Conservation (phyloP, 2,888 invertebrate species). For the Calephelis perditalis region DNA sequence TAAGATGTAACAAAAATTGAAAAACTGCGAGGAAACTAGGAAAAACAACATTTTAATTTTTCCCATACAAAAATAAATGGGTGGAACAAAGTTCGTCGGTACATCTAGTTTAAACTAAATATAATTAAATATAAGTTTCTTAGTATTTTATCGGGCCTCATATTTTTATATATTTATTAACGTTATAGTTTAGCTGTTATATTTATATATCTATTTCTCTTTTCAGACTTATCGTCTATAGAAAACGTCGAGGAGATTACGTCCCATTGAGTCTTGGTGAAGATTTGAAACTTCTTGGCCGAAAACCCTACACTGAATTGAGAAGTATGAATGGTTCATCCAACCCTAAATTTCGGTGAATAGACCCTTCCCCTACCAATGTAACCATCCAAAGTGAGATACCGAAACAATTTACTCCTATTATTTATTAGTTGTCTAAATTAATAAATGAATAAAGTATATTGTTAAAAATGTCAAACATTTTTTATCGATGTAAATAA, state of each 20-base stretch:
- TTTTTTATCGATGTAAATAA: conserved; percentile 20
- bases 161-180: no score
- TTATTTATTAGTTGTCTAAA: background rate
- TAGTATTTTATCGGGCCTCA: no score
- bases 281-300: conserved; percentile 51
- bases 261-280: conserved; percentile 45
- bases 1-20: no score
- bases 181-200: no score
- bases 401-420: background rate
- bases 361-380: conserved; percentile 19
- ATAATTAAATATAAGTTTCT: no score
- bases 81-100: no score
- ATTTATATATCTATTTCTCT: conserved; percentile 15
- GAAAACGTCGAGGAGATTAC: conserved; percentile 49
- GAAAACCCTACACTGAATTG: conserved; percentile 62
- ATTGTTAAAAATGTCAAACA: conserved; percentile 9
- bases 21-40: no score
- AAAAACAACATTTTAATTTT: no score
- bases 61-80: no score
- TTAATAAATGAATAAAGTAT: conserved; percentile 5
- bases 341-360: conserved; percentile 51
- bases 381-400: background rate
- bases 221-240: conserved; percentile 70
- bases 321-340: conserved; percentile 59
- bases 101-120: no score